Evolutionary conservation across 2,113 vertebrate genomes (phyloP), one percentile per base, ranked within the genome.

Genomic region (Dermatemys mawii): DNA sequence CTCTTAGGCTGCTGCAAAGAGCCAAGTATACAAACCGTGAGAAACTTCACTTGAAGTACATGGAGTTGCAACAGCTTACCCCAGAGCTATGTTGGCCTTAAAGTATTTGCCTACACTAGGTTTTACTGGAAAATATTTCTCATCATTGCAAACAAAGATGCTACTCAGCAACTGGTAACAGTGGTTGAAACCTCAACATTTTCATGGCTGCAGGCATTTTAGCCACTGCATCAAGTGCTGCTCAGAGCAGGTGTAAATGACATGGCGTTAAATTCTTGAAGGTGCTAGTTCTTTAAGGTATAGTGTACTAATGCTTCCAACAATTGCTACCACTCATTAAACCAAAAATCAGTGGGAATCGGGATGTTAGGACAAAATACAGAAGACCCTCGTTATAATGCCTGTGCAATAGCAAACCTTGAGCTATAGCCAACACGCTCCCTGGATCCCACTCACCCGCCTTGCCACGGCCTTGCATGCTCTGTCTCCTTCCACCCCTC

Each of bases 141-240:
- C 44, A 10, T 4, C 54, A 10, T 60, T 76, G 51, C 35, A 50
- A 46, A 26, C 11, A 70, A 12, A 50, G 13, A 8, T 78, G 53
- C 21, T 67, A 19, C 26, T 67, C 16, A 5, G n/a, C 35, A 21
- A 70, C 21, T 6, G 22, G 11, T 50, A 54, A n/a, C 41, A 75
- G 17, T 0, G 0, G n/a, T 9, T 38, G 38, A 78, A 81, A 35
- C 17, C 13, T 82, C 27, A 19, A 57, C 0, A 5, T 53, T 84
- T n/a, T 60, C 32, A 27, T 81, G 50, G 21, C 12, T 26, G 27
- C 7, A 81, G 12, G 7, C 4, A n/a, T 51, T 84, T 91, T 48
- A 89, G 8, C 48, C 75, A 4, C 48, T 55, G 13, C 50, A 1
- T 63, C 29, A 35, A 29, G 35, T 48, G 14, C 26, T 49, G 19